Evolutionary conservation across 2,113 vertebrate species (phyloP), one percentile per base, ranked within the genome.

Genomic region (Tylochromis polylepis): DNA sequence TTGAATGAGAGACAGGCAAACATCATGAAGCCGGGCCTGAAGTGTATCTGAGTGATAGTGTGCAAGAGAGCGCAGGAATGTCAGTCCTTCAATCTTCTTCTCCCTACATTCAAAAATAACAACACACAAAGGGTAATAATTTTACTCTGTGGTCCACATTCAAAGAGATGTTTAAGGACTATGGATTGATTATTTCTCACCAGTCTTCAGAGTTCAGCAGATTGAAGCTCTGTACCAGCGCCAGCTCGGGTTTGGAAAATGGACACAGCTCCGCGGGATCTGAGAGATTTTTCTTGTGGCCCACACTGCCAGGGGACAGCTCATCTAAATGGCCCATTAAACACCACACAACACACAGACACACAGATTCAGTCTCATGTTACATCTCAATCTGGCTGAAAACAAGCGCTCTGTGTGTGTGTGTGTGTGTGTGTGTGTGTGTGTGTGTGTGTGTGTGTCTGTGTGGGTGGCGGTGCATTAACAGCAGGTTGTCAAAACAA

Each of bases 81-180:
- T 97, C 89, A 99, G 88, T 22, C 98, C 98, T 84, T 98, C 97
- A 2, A 98, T 99, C 94, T 99, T 99, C 96, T 98, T 99, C 95
- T 99, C 97, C 98, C 99, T 99, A 53, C 1, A 79, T 60, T 46
- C 8, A 82, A 87, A 89, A 15, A 82, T 24, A 46, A 24, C 2
- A 84, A 75, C 2, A 2, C 57, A 79, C 2, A 29, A 22, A 8
- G 14, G 24, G 27, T 31, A 77, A 49, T 77, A 31, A 77, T 51
- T 77, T 14, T 51, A 77, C 24, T 51, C 70, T 51, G 24, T 8
- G 16, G 43, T 51, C 16, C 43, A 75, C 43, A 75, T 75, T 31
- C 27, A 77, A 51, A 77, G 43, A 77, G 70, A 51, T 77, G 43
- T 10, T 20, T 20, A 7, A 51, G 70, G 46, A 12, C 31, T 9